Evolutionary conservation across 2,888 invertebrate genomes (phyloP), one percentile per base, ranked within the genome.

Genomic region (Pristionchus exspectatus): DNA sequence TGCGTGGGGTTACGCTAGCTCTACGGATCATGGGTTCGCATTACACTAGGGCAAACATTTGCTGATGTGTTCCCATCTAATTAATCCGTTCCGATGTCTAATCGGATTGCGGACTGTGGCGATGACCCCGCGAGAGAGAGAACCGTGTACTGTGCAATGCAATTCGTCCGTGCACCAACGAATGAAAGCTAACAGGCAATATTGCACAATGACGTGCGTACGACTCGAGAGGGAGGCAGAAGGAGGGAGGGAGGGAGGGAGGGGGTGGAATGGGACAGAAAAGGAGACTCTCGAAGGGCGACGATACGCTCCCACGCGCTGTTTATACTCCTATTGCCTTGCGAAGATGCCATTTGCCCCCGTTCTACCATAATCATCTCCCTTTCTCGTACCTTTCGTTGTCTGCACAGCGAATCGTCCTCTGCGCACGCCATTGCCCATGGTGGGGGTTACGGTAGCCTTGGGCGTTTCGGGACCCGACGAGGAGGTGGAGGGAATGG

Each of bases 331-430:
- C 21, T 44, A 77, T 77, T 81, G 81, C 50, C 33, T 27, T 14
- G 18, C 18, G n/a, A 81, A 54, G 50, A 81, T 54, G 72, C 72
- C n/a, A 69, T 27, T 30, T 72, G 72, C 30, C 30, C 38, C 21
- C 30, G 18, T 72, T 10, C 44, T 38, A 50, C 14, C 81, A 21
- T 33, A 85, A 85, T 85, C 21, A 9, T 33, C 44, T 2, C 33
- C 27, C 38, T 81, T 12, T 16, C 5, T 50, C 44, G n/a, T 27
- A 88, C 87, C 87, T 74, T 54, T 88, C 24, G 74, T 14, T 12
- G 63, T 44, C 50, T 63, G 87, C n/a, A 88, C 87, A 21, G 87
- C 87, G 74, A 88, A 88, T 72, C 87, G 33, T 30, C 87, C 87
- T 33, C 87, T 59, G 10, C 87, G 50, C 24, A 88, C 56, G 50